These are phyloP conservation scores for Illadopsis cleaveri DNA, from an alignment of 2,113 vertebrate species.

Conservation along the genomic window DNA sequence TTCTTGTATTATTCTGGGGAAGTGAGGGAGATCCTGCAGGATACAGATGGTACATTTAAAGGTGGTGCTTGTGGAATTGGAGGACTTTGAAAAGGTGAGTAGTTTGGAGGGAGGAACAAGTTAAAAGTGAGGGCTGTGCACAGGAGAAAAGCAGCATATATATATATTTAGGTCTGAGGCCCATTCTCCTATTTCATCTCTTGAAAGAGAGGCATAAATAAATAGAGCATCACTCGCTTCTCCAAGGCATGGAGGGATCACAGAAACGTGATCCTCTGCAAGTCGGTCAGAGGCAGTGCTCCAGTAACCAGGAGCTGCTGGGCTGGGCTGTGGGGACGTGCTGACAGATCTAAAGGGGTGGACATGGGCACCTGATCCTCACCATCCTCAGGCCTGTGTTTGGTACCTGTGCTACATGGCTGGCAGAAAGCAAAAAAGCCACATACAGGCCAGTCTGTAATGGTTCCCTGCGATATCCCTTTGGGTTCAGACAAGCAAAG, in stretches of 20 bases:
- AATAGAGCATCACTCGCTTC: neutral
- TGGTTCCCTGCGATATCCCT: neutral
- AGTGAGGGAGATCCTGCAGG: neutral
- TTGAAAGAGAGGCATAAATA: slow-evolving; percentile 19
- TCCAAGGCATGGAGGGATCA: neutral
- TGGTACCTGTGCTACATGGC: neutral
- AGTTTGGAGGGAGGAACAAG: neutral
- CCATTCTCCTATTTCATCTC: slow-evolving; percentile 4
- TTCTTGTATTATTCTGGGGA: neutral
- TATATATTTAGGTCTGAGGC: slow-evolving; percentile 19
- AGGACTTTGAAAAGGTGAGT: neutral
- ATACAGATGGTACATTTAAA: neutral
- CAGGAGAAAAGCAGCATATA: neutral
- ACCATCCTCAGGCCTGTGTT: neutral
- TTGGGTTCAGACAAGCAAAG: neutral
- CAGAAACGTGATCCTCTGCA: neutral
- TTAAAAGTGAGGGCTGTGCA: neutral
- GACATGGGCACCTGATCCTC: neutral
- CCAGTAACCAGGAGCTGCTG: neutral
- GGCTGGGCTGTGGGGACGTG: neutral
- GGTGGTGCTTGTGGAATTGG: neutral
- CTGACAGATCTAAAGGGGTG: neutral
- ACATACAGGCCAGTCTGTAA: neutral
- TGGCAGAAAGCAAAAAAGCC: neutral
- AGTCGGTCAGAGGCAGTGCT: neutral